phyloP scores from a whole-genome alignment of 2,797 vertebrate species.

The Rhabdomys pumilio region DNA sequence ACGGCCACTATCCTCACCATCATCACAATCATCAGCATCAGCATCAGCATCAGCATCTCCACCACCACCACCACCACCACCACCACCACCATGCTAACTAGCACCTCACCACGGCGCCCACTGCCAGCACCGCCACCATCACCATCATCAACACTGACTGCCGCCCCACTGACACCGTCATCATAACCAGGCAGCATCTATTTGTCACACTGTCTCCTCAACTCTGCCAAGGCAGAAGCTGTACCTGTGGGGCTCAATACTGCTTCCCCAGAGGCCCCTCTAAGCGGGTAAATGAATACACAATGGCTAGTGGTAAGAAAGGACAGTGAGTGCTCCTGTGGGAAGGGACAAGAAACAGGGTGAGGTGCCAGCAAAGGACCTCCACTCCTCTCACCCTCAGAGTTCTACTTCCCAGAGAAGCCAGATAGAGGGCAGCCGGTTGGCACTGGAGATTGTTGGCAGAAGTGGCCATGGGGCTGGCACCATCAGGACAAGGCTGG shows the following conservation, averaged over 20 bases:
- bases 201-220: not conserved
- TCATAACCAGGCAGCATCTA: not conserved
- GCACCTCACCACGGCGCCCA: not conserved
- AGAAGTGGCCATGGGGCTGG: not conserved
- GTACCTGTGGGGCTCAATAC: not conserved
- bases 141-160: not conserved
- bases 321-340: not conserved
- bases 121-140: accelerated
- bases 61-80: accelerated
- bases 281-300: not conserved
- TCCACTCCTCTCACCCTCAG: too few species aligned
- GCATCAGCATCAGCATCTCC: too few species aligned
- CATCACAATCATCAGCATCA: not conserved
- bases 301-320: not conserved
- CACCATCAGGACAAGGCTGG: not conserved
- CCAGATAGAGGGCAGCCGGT: not conserved
- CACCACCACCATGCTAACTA: not conserved
- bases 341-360: not conserved
- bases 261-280: not conserved
- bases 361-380: not conserved
- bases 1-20: accelerated
- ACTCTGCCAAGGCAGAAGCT: not conserved
- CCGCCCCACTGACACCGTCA: accelerated
- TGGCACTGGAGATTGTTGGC: not conserved
- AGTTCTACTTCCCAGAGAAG: not conserved